Percentiles rank a stretch among this genome's conserved stretches.
phyloP scores from a whole-genome alignment of 2,888 invertebrate genomes.

The Auanema sp. region DNA sequence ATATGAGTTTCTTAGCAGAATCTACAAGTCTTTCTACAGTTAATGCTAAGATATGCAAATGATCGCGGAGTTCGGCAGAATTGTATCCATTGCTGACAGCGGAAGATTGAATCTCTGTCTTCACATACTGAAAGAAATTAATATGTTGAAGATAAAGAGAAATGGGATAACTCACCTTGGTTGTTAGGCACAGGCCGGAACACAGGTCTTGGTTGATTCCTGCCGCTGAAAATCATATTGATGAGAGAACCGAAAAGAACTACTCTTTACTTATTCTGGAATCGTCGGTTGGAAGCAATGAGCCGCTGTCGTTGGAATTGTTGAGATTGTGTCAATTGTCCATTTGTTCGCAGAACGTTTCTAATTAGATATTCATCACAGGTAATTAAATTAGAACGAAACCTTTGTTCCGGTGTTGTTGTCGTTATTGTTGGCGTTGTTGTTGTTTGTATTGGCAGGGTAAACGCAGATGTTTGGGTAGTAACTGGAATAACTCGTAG shows the following conservation, averaged over 20 bases:
- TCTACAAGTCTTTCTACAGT: slow-evolving; percentile 37
- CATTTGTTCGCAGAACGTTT: no score
- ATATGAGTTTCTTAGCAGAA: slow-evolving; percentile 24
- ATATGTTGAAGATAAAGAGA: not conserved
- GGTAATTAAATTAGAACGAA: no score
- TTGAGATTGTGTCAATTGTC: not conserved
- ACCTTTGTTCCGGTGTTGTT: no score
- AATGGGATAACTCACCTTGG: no score
- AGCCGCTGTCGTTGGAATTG: slow-evolving; percentile 6
- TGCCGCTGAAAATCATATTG: not conserved
- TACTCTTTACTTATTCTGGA: not conserved
- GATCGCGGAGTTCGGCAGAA: slow-evolving; percentile 43
- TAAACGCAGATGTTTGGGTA: no score
- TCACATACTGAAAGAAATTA: slow-evolving; percentile 33
- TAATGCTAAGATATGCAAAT: slow-evolving; percentile 27
- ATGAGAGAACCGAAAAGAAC: not conserved
- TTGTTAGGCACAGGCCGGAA: no score
- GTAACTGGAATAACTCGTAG: no score
- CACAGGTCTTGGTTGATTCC: no score
- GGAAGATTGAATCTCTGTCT: slow-evolving; percentile 37
- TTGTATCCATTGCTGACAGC: slow-evolving; percentile 45
- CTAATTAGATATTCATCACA: no score
- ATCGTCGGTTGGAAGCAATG: not conserved
- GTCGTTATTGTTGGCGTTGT: no score
- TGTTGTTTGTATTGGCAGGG: no score